Base-by-base conservation (phyloP, 1,140 invertebrate species). In the Neelides sp. region DNA sequence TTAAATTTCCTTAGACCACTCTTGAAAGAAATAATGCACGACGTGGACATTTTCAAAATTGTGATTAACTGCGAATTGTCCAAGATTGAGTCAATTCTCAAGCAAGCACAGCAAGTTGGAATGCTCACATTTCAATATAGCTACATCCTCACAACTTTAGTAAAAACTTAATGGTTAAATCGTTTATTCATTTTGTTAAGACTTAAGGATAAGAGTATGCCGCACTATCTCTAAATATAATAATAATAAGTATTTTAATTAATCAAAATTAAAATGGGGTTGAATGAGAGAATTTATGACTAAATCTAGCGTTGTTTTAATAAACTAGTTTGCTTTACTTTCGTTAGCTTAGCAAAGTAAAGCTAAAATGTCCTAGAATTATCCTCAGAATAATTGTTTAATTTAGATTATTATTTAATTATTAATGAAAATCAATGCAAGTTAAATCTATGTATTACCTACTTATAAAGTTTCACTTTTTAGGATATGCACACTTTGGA, bases 401-500 rank as follows among this genome's bases (percentile, higher is more conserved):
- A n/a, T n/a, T n/a, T n/a, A n/a, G n/a, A n/a, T n/a, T n/a, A n/a
- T n/a, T n/a, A n/a, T n/a, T n/a, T n/a, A n/a, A n/a, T n/a, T n/a
- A n/a, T n/a, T n/a, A n/a, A n/a, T n/a, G n/a, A n/a, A n/a, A n/a
- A n/a, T n/a, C n/a, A n/a, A n/a, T n/a, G n/a, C n/a, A n/a, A n/a
- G n/a, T n/a, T n/a, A n/a, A n/a, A n/a, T n/a, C n/a, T n/a, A n/a
- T n/a, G n/a, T n/a, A n/a, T n/a, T n/a, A n/a, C n/a, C n/a, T n/a
- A n/a, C n/a, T n/a, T n/a, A n/a, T n/a, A n/a, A n/a, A n/a, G n/a
- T n/a, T n/a, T n/a, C 4, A 52, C 41, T 52, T 64, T 61, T 3
- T 64, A 86, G 84, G 88, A 94, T 66, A 66, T 92, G 26, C 85
- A 92, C 60, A 85, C 82, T 27, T 79, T 92, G 10, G 84, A 92